These are phyloP conservation scores for Lagopus muta DNA, from an alignment of 2,113 vertebrate species.

Conservation along the genomic window DNA sequence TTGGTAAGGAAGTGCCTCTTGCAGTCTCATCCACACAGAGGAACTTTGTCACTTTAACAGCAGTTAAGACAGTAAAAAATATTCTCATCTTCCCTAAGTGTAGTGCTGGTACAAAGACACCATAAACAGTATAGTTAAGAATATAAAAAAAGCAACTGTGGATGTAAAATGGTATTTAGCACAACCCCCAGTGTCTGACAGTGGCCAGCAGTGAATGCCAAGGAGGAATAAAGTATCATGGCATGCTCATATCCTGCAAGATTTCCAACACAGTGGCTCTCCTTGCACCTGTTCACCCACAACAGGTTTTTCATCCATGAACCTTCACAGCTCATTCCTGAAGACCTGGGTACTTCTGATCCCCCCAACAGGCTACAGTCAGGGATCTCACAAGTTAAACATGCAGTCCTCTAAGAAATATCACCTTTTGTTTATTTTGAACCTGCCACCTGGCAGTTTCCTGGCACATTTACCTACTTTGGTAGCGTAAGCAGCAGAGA, in stretches of 20 bases:
- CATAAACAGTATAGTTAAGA: neutral
- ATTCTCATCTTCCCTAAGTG: neutral
- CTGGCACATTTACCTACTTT: neutral
- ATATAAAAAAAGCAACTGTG: neutral
- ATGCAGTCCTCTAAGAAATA: rapidly evolving
- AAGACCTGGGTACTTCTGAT: neutral
- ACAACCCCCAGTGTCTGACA: neutral
- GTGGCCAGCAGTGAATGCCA: neutral
- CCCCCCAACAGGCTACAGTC: neutral
- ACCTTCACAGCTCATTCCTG: neutral
- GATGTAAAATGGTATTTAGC: neutral
- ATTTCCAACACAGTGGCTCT: neutral
- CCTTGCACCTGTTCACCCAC: neutral
- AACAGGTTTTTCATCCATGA: neutral
- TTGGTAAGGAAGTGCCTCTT: neutral
- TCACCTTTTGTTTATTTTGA: neutral
- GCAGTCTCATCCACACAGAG: neutral
- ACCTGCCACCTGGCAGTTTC: neutral
- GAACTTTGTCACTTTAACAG: neutral
- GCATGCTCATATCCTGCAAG: neutral
- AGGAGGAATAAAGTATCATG: neutral
- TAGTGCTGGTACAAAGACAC: neutral
- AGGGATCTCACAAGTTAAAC: neutral
- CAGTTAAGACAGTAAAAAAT: neutral
- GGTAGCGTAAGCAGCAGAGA: neutral